phyloP scores from a whole-genome alignment of 1,140 invertebrate species.

The Gonioctena quinquepunctata region DNA sequence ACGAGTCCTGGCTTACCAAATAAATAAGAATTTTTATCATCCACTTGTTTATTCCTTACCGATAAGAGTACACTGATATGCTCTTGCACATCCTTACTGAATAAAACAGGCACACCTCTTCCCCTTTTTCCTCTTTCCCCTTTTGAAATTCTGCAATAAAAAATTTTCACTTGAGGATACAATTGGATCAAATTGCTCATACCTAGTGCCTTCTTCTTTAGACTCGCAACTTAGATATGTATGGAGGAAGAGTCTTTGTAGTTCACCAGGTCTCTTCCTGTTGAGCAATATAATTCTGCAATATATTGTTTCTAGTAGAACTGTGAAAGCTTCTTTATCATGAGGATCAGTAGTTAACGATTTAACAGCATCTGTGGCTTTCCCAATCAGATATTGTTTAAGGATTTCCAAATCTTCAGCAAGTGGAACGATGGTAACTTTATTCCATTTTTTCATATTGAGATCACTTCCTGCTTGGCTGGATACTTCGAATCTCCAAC shows the following conservation, averaged over 20 bases:
- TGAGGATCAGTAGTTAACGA: conserved; percentile 14
- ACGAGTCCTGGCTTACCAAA: no score
- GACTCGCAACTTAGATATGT: neutral
- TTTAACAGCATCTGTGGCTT: conserved; percentile 19
- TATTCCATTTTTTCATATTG: conserved; percentile 48
- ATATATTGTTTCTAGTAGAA: conserved; percentile 39
- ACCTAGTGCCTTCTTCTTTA: neutral
- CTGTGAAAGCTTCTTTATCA: conserved; percentile 28
- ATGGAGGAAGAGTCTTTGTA: conserved; percentile 10
- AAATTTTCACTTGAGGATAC: conserved; percentile 23
- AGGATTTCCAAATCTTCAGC: conserved; percentile 50
- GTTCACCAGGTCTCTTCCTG: conserved; percentile 36
- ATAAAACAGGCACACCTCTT: conserved; percentile 21
- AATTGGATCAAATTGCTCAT: conserved; percentile 30
- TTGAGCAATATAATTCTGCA: conserved; percentile 40
- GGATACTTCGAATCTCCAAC: conserved; percentile 38
- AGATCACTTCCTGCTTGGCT: conserved; percentile 40
- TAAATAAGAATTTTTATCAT: no score
- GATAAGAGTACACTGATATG: conserved; percentile 12
- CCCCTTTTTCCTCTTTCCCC: conserved; percentile 21
- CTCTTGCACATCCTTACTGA: conserved; percentile 9
- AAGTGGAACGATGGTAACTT: conserved; percentile 49
- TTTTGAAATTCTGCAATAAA: conserved; percentile 20
- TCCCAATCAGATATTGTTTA: conserved; percentile 40
- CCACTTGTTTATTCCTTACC: conserved; percentile 15